phyloP scores from a whole-genome alignment of 2,113 vertebrate genomes.

The Salvelinus sp. region DNA sequence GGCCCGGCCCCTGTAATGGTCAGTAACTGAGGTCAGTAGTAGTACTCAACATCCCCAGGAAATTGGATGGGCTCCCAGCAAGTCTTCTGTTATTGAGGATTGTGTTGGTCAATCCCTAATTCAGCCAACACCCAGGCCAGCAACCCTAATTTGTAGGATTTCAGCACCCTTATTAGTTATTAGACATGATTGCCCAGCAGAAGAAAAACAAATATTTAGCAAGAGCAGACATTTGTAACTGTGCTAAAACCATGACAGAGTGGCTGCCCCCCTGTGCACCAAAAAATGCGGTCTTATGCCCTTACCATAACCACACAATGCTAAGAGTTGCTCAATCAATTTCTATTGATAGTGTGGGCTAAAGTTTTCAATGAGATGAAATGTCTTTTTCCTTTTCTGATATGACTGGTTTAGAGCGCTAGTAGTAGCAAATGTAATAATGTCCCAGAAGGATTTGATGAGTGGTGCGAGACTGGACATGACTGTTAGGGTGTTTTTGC shows the following conservation, averaged over 20 bases:
- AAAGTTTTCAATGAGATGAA: neutral
- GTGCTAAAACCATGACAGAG: too few relatives aligned
- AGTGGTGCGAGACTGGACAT: too few relatives aligned
- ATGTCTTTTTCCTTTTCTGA: too few relatives aligned
- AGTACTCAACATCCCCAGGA: neutral
- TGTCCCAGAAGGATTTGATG: too few relatives aligned
- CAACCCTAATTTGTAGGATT: neutral
- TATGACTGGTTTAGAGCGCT: too few relatives aligned
- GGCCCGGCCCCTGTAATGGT: neutral
- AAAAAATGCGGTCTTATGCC: neutral
- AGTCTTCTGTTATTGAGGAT: neutral
- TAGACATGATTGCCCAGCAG: too few relatives aligned
- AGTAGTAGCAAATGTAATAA: too few relatives aligned
- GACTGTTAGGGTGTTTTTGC: too few relatives aligned
- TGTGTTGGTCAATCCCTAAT: neutral
- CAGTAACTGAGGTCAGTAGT: neutral
- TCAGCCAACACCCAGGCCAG: neutral
- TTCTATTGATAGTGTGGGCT: neutral
- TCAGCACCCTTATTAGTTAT: too few relatives aligned
- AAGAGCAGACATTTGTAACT: too few relatives aligned
- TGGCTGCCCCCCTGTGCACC: neutral
- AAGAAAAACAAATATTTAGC: too few relatives aligned
- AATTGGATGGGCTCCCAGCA: neutral
- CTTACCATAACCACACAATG: slow-evolving; percentile 2
- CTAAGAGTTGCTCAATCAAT: neutral